Conservation (phyloP, 2,888 invertebrate species). For the Mythimna ferrago region DNA sequence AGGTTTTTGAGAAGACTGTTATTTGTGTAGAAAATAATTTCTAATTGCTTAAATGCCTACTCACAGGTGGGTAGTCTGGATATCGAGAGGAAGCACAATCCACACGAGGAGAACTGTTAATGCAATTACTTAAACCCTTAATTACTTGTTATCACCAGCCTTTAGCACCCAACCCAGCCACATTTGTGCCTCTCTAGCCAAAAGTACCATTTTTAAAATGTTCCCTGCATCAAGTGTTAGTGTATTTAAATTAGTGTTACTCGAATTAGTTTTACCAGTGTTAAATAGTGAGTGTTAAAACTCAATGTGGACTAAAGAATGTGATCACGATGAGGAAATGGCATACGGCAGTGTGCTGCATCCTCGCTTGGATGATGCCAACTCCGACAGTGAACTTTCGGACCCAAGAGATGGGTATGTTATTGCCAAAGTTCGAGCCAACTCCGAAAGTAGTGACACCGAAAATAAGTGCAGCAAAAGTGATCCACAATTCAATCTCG, state of each 20-base stretch:
- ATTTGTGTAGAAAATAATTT: too few species aligned
- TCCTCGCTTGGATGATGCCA: slow-evolving; percentile 67
- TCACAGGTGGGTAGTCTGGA: too few species aligned
- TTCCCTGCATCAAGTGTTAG: slow-evolving; percentile 35
- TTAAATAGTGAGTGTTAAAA: slow-evolving; percentile 60
- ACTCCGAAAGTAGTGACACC: slow-evolving; percentile 16
- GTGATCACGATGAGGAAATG: slow-evolving; percentile 73
- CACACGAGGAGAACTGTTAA: too few species aligned
- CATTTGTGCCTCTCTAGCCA: slow-evolving; percentile 49
- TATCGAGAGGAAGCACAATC: too few species aligned
- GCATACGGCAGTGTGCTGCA: slow-evolving; percentile 69
- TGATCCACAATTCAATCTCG: slow-evolving; percentile 71
- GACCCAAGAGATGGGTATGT: slow-evolving; percentile 64
- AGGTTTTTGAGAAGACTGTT: too few species aligned
- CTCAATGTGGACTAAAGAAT: slow-evolving; percentile 46
- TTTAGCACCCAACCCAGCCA: slow-evolving; percentile 28
- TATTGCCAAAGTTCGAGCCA: slow-evolving; percentile 59
- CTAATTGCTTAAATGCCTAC: too few species aligned
- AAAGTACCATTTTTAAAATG: slow-evolving; percentile 57
- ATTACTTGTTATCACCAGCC: neutral
- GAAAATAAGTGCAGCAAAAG: slow-evolving; percentile 29
- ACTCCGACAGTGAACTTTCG: slow-evolving; percentile 64
- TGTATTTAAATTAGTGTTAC: neutral
- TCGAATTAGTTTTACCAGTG: slow-evolving; percentile 35
- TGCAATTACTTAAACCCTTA: neutral